Percentiles rank a stretch among this genome's conserved stretches.
These are phyloP conservation scores for Nyctalus aviator DNA, from an alignment of 2,797 vertebrate species.

Conservation along the genomic window DNA sequence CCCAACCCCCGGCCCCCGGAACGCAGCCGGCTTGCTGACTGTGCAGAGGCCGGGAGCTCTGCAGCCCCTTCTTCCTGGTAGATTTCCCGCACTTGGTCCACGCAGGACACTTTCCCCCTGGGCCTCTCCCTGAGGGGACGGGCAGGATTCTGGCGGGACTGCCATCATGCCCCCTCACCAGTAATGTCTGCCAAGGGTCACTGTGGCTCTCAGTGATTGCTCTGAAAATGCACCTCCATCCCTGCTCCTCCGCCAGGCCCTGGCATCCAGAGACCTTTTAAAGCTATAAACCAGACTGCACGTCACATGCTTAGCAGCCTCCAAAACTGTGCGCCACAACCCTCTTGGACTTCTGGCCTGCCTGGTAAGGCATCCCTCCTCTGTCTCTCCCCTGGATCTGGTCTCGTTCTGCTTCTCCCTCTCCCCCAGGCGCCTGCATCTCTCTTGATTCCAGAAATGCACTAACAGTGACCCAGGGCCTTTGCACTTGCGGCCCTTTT, in stretches of 20 bases:
- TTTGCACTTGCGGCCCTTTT: background rate
- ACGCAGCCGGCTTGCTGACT: background rate
- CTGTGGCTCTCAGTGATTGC: background rate
- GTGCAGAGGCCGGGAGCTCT: background rate
- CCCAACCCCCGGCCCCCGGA: background rate
- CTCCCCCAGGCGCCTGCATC: background rate
- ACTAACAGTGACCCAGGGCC: accelerated
- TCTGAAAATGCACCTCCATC: background rate
- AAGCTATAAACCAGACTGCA: background rate
- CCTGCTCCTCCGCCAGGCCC: background rate
- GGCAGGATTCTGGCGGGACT: background rate
- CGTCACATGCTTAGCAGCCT: background rate
- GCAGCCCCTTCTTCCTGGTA: background rate
- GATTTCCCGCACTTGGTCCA: background rate
- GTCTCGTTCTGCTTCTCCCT: background rate
- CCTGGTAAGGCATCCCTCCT: accelerated
- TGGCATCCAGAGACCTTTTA: background rate
- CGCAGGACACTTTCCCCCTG: no score
- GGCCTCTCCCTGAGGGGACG: background rate
- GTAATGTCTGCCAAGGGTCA: background rate
- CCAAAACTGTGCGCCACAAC: accelerated
- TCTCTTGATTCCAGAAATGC: background rate
- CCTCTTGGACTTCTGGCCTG: background rate
- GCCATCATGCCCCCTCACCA: background rate
- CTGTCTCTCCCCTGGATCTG: background rate